Percentiles rank a stretch among this genome's conserved stretches.
These are phyloP conservation scores for Ursus arctos DNA, from an alignment of 2,113 vertebrate genomes.

Conservation along the genomic window DNA sequence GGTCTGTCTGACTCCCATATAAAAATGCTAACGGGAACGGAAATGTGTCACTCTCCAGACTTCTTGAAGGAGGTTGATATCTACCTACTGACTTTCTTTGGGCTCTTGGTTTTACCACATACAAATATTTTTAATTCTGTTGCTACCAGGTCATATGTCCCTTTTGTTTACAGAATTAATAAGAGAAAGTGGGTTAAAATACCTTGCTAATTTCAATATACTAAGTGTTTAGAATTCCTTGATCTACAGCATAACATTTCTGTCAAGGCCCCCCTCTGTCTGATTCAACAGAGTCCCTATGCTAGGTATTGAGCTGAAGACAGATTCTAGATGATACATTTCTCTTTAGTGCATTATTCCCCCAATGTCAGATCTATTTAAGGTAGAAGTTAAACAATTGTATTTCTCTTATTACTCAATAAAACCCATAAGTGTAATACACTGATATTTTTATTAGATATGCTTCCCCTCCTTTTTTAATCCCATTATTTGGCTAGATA, in stretches of 20 bases:
- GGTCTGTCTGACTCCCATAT: neutral
- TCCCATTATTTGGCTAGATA: conserved; percentile 1
- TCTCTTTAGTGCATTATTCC: neutral
- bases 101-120: neutral
- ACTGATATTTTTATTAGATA: neutral
- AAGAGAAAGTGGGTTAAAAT: neutral
- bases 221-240: neutral
- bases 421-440: neutral
- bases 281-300: neutral
- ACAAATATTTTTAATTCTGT: neutral
- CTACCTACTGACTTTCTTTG: neutral
- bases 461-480: neutral
- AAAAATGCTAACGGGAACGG: neutral
- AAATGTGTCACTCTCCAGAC: neutral
- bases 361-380: neutral
- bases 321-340: neutral
- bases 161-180: conserved; percentile 22
- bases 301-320: neutral
- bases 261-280: neutral
- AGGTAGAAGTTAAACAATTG: neutral
- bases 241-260: neutral
- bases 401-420: neutral
- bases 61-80: neutral
- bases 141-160: neutral
- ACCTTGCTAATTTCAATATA: neutral